Conservation (phyloP, 64 coral and sea anemone genomes). For the Anthopleura sola region DNA sequence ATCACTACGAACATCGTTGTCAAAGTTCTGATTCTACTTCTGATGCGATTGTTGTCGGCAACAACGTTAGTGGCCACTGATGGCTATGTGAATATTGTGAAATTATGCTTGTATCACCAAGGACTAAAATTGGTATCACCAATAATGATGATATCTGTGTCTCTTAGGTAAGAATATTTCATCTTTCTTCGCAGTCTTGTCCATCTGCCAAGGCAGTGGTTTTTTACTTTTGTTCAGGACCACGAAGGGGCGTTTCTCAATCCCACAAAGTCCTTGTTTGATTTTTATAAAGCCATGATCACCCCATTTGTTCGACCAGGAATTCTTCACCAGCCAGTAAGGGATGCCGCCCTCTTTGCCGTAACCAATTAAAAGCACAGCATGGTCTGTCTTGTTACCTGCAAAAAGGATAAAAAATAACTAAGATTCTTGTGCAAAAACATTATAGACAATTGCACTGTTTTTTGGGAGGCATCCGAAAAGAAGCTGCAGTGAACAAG, state of each 20-base stretch:
- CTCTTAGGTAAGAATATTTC: slow-evolving; percentile 8
- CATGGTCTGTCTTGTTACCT: slow-evolving; percentile 87
- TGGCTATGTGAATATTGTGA: too few relatives aligned
- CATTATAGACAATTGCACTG: too few relatives aligned
- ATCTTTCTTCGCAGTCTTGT: slow-evolving; percentile 38
- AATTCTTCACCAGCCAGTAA: slow-evolving; percentile 97
- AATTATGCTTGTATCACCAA: too few relatives aligned
- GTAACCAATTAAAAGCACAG: slow-evolving; percentile 73
- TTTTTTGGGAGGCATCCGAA: too few relatives aligned
- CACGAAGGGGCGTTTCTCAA: slow-evolving; percentile 83
- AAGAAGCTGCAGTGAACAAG: too few relatives aligned
- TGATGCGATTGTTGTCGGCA: too few relatives aligned
- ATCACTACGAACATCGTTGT: too few relatives aligned
- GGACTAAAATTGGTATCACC: background rate
- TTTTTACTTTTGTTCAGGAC: slow-evolving; percentile 58
- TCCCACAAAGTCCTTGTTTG: slow-evolving; percentile 70
- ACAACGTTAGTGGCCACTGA: too few relatives aligned
- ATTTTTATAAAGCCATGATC: slow-evolving; percentile 89
- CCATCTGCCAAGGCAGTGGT: slow-evolving; percentile 61
- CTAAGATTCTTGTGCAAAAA: too few relatives aligned
- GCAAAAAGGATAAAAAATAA: background rate
- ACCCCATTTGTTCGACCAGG: slow-evolving; percentile 90
- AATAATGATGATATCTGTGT: background rate
- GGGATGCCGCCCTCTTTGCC: slow-evolving; percentile 67
- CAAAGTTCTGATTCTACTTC: too few relatives aligned